Conservation (phyloP, 2,888 invertebrate genomes). For the Euspilapteryx auroguttella region DNA sequence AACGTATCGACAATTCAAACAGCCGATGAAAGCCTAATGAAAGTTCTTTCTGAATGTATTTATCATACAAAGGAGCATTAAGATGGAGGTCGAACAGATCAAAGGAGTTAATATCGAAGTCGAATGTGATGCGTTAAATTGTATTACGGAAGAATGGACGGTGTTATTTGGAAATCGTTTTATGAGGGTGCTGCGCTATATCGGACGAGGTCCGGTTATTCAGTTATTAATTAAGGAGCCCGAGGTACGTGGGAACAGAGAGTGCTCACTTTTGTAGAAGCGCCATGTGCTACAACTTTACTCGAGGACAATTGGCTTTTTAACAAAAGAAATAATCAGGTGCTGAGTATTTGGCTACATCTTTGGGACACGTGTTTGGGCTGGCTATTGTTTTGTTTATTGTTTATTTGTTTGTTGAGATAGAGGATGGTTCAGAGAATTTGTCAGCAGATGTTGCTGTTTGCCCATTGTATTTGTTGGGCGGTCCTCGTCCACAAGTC, state of each 20-base stretch:
- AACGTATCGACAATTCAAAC: too few relatives aligned
- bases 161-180: conserved; percentile 55
- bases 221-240: conserved; percentile 47
- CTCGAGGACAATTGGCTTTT: conserved; percentile 3
- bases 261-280: conserved; percentile 14
- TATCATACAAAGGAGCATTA: conserved; percentile 1
- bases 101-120: conserved; percentile 21
- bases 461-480: too few relatives aligned
- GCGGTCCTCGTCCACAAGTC: too few relatives aligned
- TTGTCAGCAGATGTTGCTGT: conserved; percentile 6
- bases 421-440: conserved; percentile 16
- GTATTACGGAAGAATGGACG: conserved; percentile 29
- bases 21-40: too few relatives aligned
- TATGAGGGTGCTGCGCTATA: conserved; percentile 48
- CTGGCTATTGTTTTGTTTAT: conserved; percentile 25
- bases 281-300: conserved; percentile 19
- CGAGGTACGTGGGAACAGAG: conserved; percentile 47
- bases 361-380: conserved; percentile 23
- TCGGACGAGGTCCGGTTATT: conserved; percentile 29
- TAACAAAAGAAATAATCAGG: conserved; percentile 40
- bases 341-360: conserved; percentile 22
- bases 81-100: conserved; percentile 18
- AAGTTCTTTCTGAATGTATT: too few relatives aligned
- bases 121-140: conserved; percentile 38
- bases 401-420: conserved; percentile 12